These are phyloP conservation scores for Subacronicta megacephala DNA, from an alignment of 2,888 invertebrate genomes.

Conservation along the genomic window DNA sequence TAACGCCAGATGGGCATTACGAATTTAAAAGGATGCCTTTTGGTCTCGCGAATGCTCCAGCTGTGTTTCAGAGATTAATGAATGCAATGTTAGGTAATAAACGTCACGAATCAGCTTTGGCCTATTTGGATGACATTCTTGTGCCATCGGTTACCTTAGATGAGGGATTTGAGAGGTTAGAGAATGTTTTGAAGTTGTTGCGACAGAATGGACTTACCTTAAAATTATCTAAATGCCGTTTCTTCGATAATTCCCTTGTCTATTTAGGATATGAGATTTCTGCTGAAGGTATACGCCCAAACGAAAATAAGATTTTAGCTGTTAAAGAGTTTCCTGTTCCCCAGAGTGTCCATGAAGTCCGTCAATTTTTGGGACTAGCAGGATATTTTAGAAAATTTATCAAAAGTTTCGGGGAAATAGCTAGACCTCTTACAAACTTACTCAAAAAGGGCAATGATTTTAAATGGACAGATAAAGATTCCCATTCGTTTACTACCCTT, in stretches of 20 bases:
- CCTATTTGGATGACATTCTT: constrained; percentile 5
- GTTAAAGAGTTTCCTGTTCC: neutral
- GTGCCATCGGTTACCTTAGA: neutral
- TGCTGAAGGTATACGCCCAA: neutral
- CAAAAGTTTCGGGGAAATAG: neutral
- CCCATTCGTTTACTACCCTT: neutral
- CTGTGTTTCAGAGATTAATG: too few relatives aligned
- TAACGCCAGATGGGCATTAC: too few relatives aligned
- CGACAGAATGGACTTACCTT: neutral
- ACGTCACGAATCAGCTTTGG: neutral
- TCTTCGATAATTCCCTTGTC: neutral
- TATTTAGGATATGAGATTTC: constrained; percentile 9
- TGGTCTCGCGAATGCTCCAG: too few relatives aligned
- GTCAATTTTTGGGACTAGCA: constrained; percentile 1
- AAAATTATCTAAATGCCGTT: constrained; percentile 4
- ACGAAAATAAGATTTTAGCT: neutral
- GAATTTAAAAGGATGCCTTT: too few relatives aligned
- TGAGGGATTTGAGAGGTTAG: neutral
- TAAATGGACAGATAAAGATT: too few relatives aligned
- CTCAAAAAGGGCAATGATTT: too few relatives aligned
- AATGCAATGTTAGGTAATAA: neutral
- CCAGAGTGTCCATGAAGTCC: neutral
- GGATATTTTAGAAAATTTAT: constrained; percentile 1
- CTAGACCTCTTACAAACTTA: neutral
- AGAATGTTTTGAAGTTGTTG: neutral